Conservation (phyloP, 2,113 vertebrate genomes). For the Platichthys stellatus region DNA sequence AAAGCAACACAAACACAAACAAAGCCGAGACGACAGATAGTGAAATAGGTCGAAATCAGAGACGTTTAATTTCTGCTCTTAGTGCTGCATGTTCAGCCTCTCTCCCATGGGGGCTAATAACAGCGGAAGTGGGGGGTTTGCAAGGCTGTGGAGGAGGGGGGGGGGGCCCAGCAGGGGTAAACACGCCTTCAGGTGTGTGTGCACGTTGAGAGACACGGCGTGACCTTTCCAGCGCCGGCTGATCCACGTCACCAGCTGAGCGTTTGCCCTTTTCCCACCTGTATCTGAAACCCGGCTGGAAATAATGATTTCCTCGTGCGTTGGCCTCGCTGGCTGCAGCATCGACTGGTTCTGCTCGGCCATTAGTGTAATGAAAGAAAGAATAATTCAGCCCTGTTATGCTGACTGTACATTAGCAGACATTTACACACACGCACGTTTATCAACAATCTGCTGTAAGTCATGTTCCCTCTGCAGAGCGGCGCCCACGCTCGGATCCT, state of each 20-base stretch:
- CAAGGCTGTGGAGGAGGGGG: background rate
- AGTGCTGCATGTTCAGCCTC: slow-evolving; percentile 1
- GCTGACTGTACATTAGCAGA: slow-evolving; percentile 50
- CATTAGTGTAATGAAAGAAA: slow-evolving; percentile 60
- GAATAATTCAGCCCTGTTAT: slow-evolving; percentile 44
- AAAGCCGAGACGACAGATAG: slow-evolving; percentile 7
- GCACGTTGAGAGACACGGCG: slow-evolving; percentile 56
- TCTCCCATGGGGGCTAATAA: slow-evolving; percentile 46
- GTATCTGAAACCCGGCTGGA: slow-evolving; percentile 58
- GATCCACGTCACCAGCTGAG: slow-evolving; percentile 76
- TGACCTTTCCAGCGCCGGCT: slow-evolving; percentile 69
- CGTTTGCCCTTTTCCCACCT: slow-evolving; percentile 77
- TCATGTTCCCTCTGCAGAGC: background rate
- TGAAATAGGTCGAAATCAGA: slow-evolving; percentile 2
- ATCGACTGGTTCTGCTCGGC: slow-evolving; percentile 21
- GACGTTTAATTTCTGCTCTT: background rate
- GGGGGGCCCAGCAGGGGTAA: slow-evolving; percentile 46
- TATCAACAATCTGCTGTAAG: slow-evolving; percentile 27
- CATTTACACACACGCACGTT: slow-evolving; percentile 28
- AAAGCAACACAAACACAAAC: background rate
- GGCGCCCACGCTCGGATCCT: background rate
- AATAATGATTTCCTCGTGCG: slow-evolving; percentile 47
- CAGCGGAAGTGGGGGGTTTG: background rate
- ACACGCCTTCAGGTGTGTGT: slow-evolving; percentile 57
- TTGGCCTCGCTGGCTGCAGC: background rate